Percentiles rank a stretch among this genome's conserved stretches.
Evolutionary conservation across 2,797 vertebrate species (phyloP).

Genomic region (Paguma larvata): DNA sequence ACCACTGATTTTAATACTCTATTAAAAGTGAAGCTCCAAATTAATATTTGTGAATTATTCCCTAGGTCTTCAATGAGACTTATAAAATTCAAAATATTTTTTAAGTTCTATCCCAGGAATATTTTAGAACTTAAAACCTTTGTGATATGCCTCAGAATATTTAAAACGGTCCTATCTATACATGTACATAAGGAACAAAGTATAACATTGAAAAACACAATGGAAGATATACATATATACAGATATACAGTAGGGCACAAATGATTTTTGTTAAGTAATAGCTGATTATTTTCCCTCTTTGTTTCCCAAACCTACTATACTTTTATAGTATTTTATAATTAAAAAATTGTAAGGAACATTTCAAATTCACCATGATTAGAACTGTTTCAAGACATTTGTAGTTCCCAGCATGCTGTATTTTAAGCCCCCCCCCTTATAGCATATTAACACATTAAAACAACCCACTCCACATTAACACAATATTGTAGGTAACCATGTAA

Average conservation of each 20-base stretch:
- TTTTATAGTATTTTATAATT: neutral
- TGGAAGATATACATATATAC: neutral
- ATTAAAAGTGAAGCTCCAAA: constrained; percentile 43
- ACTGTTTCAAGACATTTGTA: neutral
- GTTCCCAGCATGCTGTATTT: neutral
- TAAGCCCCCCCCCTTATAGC: neutral
- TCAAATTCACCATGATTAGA: constrained; percentile 10
- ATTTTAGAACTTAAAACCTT: neutral
- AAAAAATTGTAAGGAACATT: neutral
- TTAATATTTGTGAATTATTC: constrained; percentile 51
- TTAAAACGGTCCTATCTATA: neutral
- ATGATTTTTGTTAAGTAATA: neutral
- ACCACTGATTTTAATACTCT: neutral
- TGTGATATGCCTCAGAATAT: constrained; percentile 45
- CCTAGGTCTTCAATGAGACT: neutral
- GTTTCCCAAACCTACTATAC: neutral
- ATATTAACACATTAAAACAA: constrained; percentile 11
- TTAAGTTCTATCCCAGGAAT: constrained; percentile 42
- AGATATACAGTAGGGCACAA: neutral
- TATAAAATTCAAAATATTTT: constrained; percentile 50
- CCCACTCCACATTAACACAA: neutral
- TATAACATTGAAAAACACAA: neutral
- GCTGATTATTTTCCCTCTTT: neutral
- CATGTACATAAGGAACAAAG: neutral
- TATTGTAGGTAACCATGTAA: neutral